Evolutionary conservation across 2,113 vertebrate species (phyloP).

Genomic region (Pygoscelis antarcticus): DNA sequence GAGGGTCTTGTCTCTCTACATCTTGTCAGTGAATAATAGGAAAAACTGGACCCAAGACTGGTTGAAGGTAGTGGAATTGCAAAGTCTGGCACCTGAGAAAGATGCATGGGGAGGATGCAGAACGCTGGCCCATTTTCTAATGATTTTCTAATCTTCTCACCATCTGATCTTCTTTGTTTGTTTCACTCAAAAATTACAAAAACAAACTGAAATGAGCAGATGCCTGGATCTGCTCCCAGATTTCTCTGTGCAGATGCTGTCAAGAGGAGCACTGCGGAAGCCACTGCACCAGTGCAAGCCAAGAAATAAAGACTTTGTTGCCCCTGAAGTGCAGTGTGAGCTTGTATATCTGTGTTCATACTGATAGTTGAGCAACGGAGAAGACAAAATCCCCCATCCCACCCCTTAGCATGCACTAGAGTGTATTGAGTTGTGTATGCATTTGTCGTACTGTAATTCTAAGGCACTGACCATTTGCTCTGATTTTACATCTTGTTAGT

Average conservation of each 20-base stretch:
- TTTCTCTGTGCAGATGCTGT: constrained; percentile 24
- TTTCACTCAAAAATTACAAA: constrained; percentile 9
- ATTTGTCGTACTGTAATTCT: background rate
- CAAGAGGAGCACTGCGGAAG: background rate
- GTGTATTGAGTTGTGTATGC: background rate
- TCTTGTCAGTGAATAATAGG: background rate
- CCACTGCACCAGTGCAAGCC: background rate
- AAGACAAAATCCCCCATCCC: background rate
- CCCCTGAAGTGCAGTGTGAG: background rate
- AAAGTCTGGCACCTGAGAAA: background rate
- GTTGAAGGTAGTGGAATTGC: background rate
- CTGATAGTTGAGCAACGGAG: background rate
- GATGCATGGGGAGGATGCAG: background rate
- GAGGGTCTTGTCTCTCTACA: background rate
- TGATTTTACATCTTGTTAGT: background rate
- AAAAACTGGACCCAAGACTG: background rate
- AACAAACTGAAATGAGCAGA: constrained; percentile 18
- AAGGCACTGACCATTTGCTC: background rate
- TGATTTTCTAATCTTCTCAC: background rate
- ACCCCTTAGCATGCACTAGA: background rate
- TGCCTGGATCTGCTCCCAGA: constrained; percentile 29
- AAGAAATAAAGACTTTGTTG: background rate
- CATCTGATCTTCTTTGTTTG: constrained; percentile 24
- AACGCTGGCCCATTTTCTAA: fast-evolving
- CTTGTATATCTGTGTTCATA: background rate